Conservation (phyloP, 2,113 vertebrate species). For the Saguinus midas region DNA sequence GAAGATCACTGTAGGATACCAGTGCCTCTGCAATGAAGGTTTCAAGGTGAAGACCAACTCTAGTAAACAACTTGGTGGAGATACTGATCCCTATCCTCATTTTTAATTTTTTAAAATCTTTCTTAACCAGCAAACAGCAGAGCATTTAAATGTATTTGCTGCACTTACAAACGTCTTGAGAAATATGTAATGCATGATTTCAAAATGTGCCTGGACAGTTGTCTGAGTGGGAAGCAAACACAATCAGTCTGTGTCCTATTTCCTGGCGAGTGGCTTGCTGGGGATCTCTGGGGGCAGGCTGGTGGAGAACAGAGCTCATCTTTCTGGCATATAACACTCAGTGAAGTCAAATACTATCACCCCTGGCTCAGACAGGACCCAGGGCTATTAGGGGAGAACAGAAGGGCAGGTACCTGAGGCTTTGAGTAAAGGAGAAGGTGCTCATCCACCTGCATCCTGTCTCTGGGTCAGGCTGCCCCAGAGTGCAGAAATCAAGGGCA, state of each 20-base stretch:
- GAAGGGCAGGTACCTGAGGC: neutral
- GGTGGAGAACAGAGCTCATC: neutral
- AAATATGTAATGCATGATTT: neutral
- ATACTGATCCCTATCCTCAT: neutral
- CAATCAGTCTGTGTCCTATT: neutral
- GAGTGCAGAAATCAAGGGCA: neutral
- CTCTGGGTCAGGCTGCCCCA: neutral
- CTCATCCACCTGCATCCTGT: fast-evolving
- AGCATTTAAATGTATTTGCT: neutral
- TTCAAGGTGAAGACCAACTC: neutral
- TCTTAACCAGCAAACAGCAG: neutral
- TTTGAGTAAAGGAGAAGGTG: neutral
- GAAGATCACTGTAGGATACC: neutral
- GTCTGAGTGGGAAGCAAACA: neutral
- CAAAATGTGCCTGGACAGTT: conserved; percentile 14
- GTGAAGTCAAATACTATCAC: neutral
- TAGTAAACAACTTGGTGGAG: neutral
- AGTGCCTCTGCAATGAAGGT: neutral
- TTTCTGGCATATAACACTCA: neutral
- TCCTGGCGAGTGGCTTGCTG: neutral
- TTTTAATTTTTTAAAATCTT: neutral
- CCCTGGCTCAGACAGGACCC: neutral
- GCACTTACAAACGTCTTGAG: conserved; percentile 13
- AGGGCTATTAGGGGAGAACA: neutral
- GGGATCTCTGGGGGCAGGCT: neutral